Base-by-base conservation (phyloP, 2,113 vertebrate genomes). In the Hyla sarda region DNA sequence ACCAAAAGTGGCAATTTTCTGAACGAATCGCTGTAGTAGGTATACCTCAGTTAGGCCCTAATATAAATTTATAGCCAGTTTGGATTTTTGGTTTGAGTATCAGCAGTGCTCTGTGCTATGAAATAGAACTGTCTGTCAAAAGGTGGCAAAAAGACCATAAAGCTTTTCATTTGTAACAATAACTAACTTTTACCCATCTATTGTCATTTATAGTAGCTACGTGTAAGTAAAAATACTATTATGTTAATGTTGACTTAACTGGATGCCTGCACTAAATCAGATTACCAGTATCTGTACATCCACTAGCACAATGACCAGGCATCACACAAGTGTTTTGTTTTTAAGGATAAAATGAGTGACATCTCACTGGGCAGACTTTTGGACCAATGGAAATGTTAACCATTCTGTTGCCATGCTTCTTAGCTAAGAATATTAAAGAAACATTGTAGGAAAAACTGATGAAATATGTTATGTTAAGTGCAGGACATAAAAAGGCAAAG, bases 41-140 rank as follows among this genome's bases (percentile, higher is more conserved):
- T 14, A 56, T 2, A 56, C 11, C 17, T 78, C 2, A 34, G 17
- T 56, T 32, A 21, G 50, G 17, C 21, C 30, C 19, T 34, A 48
- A 52, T 12, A 30, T 19, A 78, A 25, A 56, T 78, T 32, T 32
- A 21, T 78, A 23, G 17, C 19, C 28, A 30, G 16, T 34, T 77
- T 2, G 28, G 48, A 52, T 34, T n/a, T 9, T 45, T 45, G 11
- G 23, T 5, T 62, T 30, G 25, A 12, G 71, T 73, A 45, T 3
- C 34, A 73, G 71, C 37, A 45, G 21, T 73, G 71, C 45, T 73
- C 71, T 73, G 32, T 73, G 23, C 71, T n/a, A 21, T 69, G 32
- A 69, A 69, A 37, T 32, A 6, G 65, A 69, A 34, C 62, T 1
- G 65, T 69, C 16, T 37, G 21, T 21, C 19, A 72, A 34, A 21